These are phyloP conservation scores for Arion vulgaris DNA, from an alignment of 1,140 invertebrate species.

Conservation along the genomic window DNA sequence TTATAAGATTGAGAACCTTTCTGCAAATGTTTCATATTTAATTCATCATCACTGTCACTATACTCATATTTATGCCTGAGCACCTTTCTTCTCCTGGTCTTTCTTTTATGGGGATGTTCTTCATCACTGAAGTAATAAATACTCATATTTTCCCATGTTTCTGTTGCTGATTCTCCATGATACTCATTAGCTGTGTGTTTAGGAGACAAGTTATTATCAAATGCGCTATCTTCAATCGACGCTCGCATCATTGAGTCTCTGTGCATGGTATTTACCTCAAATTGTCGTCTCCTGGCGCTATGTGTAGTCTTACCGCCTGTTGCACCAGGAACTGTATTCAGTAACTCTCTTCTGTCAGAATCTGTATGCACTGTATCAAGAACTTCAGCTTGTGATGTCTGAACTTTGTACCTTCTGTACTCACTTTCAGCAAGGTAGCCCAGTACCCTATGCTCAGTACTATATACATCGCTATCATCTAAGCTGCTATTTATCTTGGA, in stretches of 20 bases:
- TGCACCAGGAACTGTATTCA: neutral
- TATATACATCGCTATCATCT: no score
- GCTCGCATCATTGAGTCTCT: neutral
- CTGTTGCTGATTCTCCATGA: neutral
- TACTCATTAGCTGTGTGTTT: neutral
- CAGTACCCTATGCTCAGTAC: no score
- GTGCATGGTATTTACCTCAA: neutral
- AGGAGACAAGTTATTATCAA: neutral
- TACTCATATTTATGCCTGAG: neutral
- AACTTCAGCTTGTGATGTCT: neutral
- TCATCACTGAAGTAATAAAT: constrained; percentile 5
- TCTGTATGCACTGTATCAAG: neutral
- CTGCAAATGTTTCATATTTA: neutral
- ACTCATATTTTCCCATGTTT: constrained; percentile 10
- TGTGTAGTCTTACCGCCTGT: neutral
- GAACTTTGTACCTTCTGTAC: neutral
- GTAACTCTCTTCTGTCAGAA: neutral
- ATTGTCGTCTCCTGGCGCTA: neutral
- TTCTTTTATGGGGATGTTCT: neutral
- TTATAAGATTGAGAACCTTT: neutral
- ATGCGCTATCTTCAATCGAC: neutral
- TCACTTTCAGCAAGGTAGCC: neutral
- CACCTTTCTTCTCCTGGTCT: neutral
- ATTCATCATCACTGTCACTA: neutral
- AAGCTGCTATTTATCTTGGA: no score